Conservation (phyloP, 92 coral and sea anemone genomes). For the Porites cylindrica region DNA sequence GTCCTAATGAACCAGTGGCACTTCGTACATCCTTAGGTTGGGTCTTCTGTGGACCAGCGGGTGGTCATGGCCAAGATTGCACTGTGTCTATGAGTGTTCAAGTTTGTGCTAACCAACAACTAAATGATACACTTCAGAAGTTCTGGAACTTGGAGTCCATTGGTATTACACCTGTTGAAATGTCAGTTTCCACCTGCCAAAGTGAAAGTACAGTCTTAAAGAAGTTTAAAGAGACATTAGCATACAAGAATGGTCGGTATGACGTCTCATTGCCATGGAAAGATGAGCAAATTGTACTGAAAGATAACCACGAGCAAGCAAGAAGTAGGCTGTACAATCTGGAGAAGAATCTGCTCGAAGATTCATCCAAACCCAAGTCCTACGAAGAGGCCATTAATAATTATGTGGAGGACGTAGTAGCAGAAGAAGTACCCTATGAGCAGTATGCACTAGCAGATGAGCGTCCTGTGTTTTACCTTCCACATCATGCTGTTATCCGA, state of each 20-base stretch:
- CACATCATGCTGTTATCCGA: constrained; percentile 26
- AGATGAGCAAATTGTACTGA: neutral
- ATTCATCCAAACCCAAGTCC: neutral
- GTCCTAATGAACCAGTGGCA: constrained; percentile 37
- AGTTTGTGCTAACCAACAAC: constrained; percentile 36
- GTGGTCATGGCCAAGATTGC: constrained; percentile 28
- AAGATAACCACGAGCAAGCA: constrained; percentile 24
- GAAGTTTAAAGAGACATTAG: constrained; percentile 36
- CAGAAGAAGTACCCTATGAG: constrained; percentile 45
- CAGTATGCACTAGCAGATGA: constrained; percentile 18
- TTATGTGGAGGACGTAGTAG: constrained; percentile 27
- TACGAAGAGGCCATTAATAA: constrained; percentile 39
- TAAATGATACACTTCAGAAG: constrained; percentile 43
- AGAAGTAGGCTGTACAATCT: constrained; percentile 16
- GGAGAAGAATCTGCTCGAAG: constrained; percentile 32
- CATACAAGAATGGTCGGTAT: constrained; percentile 32
- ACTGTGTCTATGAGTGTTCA: constrained; percentile 34
- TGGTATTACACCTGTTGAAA: constrained; percentile 27
- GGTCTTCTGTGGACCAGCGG: neutral
- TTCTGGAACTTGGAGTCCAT: constrained; percentile 47
- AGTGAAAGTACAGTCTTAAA: constrained; percentile 7
- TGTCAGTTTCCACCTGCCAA: neutral
- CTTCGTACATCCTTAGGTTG: constrained; percentile 46
- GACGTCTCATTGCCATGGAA: constrained; percentile 53
- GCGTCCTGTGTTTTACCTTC: constrained; percentile 43